Conservation (phyloP, 92 coral and sea anemone species). For the Plumapathes pennacea region DNA sequence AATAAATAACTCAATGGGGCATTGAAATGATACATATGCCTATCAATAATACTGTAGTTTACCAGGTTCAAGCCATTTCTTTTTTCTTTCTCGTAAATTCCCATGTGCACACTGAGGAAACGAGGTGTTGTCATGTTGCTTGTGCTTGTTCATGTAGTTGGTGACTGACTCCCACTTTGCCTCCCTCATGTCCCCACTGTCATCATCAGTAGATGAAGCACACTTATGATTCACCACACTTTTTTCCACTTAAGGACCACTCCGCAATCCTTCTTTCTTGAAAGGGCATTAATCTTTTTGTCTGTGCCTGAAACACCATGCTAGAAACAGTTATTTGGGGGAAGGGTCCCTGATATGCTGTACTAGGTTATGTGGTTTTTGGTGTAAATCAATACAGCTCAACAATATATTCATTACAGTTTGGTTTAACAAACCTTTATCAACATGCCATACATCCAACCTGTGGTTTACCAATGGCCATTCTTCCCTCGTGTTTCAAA, state of each 20-base stretch:
- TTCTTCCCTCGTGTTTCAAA: conserved; percentile 1
- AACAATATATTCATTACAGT: no score
- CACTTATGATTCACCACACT: conserved; percentile 6
- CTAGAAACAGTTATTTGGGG: no score
- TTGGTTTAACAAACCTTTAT: conserved; percentile 3
- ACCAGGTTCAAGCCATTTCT: no score
- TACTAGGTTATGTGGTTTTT: no score
- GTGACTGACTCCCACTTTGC: conserved; percentile 3
- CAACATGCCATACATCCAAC: conserved; percentile 14
- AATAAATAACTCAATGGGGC: no score
- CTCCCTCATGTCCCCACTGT: neutral
- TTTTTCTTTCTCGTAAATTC: neutral
- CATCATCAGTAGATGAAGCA: conserved; percentile 6
- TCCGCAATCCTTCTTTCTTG: neutral
- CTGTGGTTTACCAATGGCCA: conserved; percentile 14
- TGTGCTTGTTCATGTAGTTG: conserved; percentile 2
- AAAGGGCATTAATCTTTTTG: neutral
- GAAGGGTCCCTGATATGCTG: no score
- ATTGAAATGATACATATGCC: no score
- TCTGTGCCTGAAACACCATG: no score
- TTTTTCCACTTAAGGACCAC: conserved; percentile 1
- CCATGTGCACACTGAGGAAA: neutral
- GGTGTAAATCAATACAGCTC: no score
- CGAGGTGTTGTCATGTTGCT: neutral
- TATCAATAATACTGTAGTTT: no score